These are phyloP conservation scores for Gallinago media DNA, from an alignment of 2,113 vertebrate species.

Conservation along the genomic window DNA sequence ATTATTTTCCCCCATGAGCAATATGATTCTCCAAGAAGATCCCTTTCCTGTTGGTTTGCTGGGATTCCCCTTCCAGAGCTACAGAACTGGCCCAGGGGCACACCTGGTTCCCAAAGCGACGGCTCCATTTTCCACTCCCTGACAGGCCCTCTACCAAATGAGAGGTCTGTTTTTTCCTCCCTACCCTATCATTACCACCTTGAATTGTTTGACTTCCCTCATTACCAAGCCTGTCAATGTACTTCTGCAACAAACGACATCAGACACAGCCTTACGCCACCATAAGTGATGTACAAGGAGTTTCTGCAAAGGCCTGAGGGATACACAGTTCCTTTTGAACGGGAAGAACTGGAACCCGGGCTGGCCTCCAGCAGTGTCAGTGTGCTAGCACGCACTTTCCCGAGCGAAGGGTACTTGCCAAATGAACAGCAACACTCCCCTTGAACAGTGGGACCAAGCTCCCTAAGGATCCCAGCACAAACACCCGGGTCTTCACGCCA, in stretches of 20 bases:
- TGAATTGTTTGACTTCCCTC: neutral
- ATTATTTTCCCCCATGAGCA: neutral
- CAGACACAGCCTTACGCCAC: neutral
- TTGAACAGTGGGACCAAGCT: rapidly evolving
- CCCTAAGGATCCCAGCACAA: neutral
- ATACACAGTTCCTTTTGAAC: neutral
- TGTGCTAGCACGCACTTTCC: neutral
- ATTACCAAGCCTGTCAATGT: neutral
- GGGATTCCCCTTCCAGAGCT: neutral
- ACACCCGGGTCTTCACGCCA: neutral
- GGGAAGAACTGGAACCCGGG: neutral
- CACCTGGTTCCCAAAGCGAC: rapidly evolving
- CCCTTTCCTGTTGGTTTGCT: neutral
- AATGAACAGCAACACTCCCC: neutral
- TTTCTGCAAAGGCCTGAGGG: neutral
- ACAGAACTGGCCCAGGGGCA: neutral
- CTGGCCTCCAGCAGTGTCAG: neutral
- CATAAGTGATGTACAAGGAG: neutral
- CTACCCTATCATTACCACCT: neutral
- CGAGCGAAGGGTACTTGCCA: neutral
- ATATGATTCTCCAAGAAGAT: neutral
- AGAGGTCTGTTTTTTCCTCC: neutral
- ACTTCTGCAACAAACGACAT: neutral
- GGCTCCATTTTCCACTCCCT: neutral
- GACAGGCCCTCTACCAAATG: neutral